Evolutionary conservation across 2,113 vertebrate species (phyloP), one percentile per base, ranked within the genome.

Genomic region (Proteles cristata): DNA sequence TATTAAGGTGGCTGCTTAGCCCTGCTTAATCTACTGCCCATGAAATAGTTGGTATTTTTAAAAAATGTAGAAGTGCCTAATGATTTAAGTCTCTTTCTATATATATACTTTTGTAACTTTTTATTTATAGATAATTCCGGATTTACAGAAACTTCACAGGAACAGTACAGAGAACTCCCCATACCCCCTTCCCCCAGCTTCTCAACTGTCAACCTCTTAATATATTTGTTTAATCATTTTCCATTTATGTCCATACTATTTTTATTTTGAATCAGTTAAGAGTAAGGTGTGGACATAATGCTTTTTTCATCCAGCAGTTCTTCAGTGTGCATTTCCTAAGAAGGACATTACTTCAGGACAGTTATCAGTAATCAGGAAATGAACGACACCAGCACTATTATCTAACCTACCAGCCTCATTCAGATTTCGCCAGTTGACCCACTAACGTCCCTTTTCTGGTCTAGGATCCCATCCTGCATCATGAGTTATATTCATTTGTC

Each of bases 51-150:
- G 35, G 45, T 85, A 0, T 48, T 68, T 80, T 45, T 68, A 28
- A 28, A 26, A 74, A 28, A 45, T 45, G 12, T 79, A 23, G 55
- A 73, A 17, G 21, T 73, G 45, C 50, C 14, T 4, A 4, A 11
- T 85, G 82, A 86, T 76, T 86, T 95, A 58, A 53, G 65, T 58
- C 55, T 93, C 43, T 55, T 21, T 23, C 21, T 55, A 19, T 23
- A 10, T 45, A 5, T 8, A 19, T 48, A 28, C 69, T 50, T 94
- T n/a, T 81, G 10, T 77, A 63, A 81, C 23, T 35, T 91, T 82
- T 48, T 43, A 33, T 33, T 88, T 88, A 48, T 55, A 73, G 84
- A 39, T 43, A 21, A 88, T 96, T 90, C 25, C 53, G 55, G 31
- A 77, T 88, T 31, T 84, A 55, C 7, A 58, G 61, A 77, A 66